These are phyloP conservation scores for Rhodeus uyekii DNA, from an alignment of 2,797 vertebrate species.

Conservation along the genomic window DNA sequence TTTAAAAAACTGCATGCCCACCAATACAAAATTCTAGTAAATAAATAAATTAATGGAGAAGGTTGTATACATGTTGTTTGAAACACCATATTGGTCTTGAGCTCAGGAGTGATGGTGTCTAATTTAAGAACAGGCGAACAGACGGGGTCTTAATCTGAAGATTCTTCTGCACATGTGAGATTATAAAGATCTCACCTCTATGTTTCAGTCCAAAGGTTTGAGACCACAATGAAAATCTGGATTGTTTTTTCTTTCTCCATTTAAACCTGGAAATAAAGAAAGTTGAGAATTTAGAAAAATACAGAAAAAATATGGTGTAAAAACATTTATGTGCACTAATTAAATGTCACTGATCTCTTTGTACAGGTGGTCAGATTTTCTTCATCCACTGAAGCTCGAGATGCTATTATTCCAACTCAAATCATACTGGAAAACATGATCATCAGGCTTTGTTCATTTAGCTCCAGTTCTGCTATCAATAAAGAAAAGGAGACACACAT, in stretches of 20 bases:
- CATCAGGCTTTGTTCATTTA: too few species aligned
- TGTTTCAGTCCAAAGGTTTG: too few species aligned
- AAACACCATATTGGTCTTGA: background rate
- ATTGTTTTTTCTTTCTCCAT: background rate
- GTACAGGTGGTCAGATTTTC: too few species aligned
- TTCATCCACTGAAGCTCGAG: background rate
- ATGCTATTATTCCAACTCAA: background rate
- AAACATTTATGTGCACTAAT: background rate
- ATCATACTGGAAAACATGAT: background rate
- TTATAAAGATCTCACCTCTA: background rate
- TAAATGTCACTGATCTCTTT: background rate
- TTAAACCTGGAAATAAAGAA: background rate
- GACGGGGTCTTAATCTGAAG: constrained; percentile 22
- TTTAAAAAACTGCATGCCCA: background rate
- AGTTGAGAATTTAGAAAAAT: background rate
- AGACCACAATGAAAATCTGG: background rate
- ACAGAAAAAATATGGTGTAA: background rate
- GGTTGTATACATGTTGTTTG: background rate
- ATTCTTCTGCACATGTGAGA: background rate
- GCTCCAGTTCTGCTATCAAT: too few species aligned
- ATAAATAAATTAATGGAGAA: background rate
- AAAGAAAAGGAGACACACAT: too few species aligned
- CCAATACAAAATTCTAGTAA: background rate
- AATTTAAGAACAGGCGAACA: constrained; percentile 19
- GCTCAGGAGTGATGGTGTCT: background rate